phyloP scores from a whole-genome alignment of 2,113 vertebrate species.

The Microcebus griseorufus region DNA sequence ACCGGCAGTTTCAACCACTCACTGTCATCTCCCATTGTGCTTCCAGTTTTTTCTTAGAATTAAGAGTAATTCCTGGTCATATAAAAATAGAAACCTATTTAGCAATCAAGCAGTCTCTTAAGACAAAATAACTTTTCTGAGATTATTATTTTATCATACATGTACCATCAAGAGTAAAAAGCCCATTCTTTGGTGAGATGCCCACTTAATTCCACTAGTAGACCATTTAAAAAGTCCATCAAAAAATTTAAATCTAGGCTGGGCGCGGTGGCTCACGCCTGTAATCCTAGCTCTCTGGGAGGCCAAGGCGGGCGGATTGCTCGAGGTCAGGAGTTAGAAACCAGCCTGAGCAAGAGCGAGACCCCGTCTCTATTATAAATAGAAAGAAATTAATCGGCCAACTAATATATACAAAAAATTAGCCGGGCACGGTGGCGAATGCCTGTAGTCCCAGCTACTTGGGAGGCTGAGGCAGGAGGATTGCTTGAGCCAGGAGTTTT shows the following conservation, averaged over 20 bases:
- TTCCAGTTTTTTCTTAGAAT: slow-evolving; percentile 75
- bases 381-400: too few species aligned
- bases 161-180: slow-evolving; percentile 15
- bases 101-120: slow-evolving; percentile 32
- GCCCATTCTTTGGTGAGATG: slow-evolving; percentile 33
- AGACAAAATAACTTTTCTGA: slow-evolving; percentile 11
- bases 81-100: slow-evolving; percentile 45
- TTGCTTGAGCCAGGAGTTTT: too few species aligned
- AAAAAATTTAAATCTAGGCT: background rate
- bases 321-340: too few species aligned
- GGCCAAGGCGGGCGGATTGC: too few species aligned
- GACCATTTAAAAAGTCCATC: background rate
- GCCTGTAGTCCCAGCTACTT: too few species aligned
- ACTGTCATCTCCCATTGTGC: slow-evolving; percentile 96
- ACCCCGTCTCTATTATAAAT: too few species aligned
- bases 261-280: too few species aligned
- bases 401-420: too few species aligned
- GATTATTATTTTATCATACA: slow-evolving; percentile 32
- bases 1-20: slow-evolving; percentile 98
- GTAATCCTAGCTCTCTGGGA: too few species aligned
- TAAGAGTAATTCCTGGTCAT: slow-evolving; percentile 76
- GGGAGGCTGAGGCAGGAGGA: too few species aligned
- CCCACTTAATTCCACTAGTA: slow-evolving; percentile 20
- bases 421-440: too few species aligned
- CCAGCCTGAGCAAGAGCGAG: too few species aligned